These are phyloP conservation scores for Chlorops oryzae DNA, from an alignment of 1,140 invertebrate species.

Conservation along the genomic window DNA sequence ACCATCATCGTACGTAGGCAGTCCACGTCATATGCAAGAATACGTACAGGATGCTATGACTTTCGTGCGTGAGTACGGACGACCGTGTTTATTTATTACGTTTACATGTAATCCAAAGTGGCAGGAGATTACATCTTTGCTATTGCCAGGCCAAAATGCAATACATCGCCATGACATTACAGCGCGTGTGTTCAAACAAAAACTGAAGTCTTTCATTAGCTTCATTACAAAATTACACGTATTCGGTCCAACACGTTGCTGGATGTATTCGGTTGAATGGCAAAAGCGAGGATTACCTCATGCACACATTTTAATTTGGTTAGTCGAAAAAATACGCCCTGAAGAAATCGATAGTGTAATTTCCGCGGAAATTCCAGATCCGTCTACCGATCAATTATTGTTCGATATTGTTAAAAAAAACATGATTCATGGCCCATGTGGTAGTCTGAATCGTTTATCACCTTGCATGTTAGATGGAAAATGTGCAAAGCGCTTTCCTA, in stretches of 20 bases:
- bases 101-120: constrained; percentile 45
- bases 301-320: constrained; percentile 14
- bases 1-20: constrained; percentile 4
- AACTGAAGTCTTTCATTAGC: constrained; percentile 49
- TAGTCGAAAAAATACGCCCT: constrained; percentile 17
- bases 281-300: constrained; percentile 31
- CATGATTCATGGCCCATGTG: constrained; percentile 55
- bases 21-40: constrained; percentile 48
- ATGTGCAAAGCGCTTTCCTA: constrained; percentile 27
- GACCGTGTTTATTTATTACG: constrained; percentile 42
- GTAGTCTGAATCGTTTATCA: constrained; percentile 13
- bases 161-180: constrained; percentile 39
- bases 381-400: constrained; percentile 40
- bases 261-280: constrained; percentile 50
- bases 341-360: constrained; percentile 50
- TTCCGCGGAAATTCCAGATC: constrained; percentile 53
- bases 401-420: constrained; percentile 24
- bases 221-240: constrained; percentile 26
- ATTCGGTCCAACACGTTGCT: constrained; percentile 29
- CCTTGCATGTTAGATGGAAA: constrained; percentile 45
- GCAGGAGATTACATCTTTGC: constrained; percentile 35
- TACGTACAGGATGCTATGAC: constrained; percentile 47
- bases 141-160: constrained; percentile 37
- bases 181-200: constrained; percentile 50
- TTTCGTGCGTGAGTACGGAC: constrained; percentile 43